Conservation (phyloP, 2,888 invertebrate genomes). For the Acrocyrtus sp. region DNA sequence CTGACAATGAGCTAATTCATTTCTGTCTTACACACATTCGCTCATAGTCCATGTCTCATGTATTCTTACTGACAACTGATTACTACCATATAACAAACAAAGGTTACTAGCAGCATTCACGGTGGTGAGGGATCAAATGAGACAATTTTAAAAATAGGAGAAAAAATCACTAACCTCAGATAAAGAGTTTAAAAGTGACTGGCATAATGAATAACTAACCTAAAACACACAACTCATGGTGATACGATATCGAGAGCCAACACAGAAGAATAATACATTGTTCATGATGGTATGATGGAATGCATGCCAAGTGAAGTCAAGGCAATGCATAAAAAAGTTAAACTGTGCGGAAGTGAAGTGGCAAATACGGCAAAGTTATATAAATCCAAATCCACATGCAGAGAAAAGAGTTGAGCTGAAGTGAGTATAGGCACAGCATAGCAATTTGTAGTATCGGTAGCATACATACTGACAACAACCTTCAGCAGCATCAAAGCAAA, state of each 20-base stretch:
- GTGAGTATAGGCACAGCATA: too few relatives aligned
- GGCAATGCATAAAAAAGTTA: slow-evolving; percentile 35
- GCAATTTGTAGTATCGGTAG: too few relatives aligned
- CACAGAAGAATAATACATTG: not conserved
- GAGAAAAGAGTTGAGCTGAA: too few relatives aligned
- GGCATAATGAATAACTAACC: not conserved
- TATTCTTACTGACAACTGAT: too few relatives aligned
- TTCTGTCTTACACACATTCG: too few relatives aligned
- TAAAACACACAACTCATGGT: not conserved
- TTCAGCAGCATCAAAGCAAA: not conserved
- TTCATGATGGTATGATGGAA: not conserved
- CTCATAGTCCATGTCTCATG: not conserved
- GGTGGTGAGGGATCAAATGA: not conserved
- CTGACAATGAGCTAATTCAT: too few relatives aligned
- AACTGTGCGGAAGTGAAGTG: too few relatives aligned
- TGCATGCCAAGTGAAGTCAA: slow-evolving; percentile 47
- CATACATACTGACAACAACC: too few relatives aligned
- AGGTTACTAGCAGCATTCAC: not conserved
- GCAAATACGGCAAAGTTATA: too few relatives aligned
- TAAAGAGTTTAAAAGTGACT: not conserved
- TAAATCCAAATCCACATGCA: too few relatives aligned
- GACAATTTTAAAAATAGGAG: not conserved
- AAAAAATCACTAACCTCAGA: not conserved
- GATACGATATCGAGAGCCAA: not conserved
- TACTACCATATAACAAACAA: too few relatives aligned